Base-by-base conservation (phyloP, 2,797 vertebrate genomes). In the Tamandua tetradactyla region DNA sequence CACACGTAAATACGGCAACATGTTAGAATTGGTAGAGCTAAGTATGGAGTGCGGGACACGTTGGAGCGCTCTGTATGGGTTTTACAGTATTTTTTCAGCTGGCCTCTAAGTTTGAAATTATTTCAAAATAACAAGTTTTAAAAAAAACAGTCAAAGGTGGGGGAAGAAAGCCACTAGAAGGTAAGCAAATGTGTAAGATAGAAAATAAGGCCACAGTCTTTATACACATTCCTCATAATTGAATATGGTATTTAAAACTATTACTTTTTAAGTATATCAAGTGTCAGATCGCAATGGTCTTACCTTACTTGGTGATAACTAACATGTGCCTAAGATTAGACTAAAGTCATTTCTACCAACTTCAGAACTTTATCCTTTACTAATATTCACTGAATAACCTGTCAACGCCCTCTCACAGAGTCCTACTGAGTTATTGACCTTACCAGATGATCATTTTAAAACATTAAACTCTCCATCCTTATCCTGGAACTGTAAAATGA, bases 301-400 rank as follows among this genome's bases (percentile, higher is more conserved):
- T 62, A 83, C 2, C 35, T 95, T 81, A 71, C 52, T 49, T 80
- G 64, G 49, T 32, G 22, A 42, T 83, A 62, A 66, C 13, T 62
- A 92, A 1, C 37, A 68, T 81, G 4, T 62, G n/a, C 25, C 59
- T 64, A 71, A 86, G 37, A 95, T 88, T 37, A 57, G 37, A 82
- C 79, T 86, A 88, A 94, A 69, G 15, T 55, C 49, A 55, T 85
- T 92, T 89, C 44, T 69, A 52, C 71, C 69, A 89, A 78, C 23
- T 69, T 7, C 23, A 10, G n/a, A 59, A 74, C 14, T 76, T 78
- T 75, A 89, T 44, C 72, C n/a, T 93, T 84, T 83, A 83, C 47
- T 47, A 47, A 69, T 57, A 49, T 82, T 62, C 64, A 93, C 55
- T 42, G 69, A 88, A 78, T 49, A 66, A 82, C 30, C 64, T 71